These are phyloP conservation scores for Hypomecis punctinalis DNA, from an alignment of 2,888 invertebrate species.

Conservation along the genomic window DNA sequence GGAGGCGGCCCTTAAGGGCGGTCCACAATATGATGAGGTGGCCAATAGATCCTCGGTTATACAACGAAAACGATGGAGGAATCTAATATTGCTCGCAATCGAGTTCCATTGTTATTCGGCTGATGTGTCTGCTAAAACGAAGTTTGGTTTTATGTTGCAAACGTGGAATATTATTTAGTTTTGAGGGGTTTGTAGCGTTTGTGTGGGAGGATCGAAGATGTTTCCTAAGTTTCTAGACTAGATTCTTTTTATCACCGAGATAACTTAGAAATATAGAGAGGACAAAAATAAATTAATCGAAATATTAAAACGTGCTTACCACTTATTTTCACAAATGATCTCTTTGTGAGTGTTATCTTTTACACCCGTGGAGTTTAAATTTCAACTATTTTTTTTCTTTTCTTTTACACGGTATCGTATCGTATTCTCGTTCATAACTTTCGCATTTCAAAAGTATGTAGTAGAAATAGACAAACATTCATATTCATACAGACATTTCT, in stretches of 20 bases:
- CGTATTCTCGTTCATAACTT: no score
- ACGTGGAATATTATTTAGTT: constrained; percentile 5
- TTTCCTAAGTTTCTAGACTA: not conserved
- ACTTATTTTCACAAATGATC: no score
- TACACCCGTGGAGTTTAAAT: no score
- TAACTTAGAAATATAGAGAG: not conserved
- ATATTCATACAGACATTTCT: no score
- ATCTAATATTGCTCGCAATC: constrained; percentile 27
- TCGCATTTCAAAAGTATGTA: no score
- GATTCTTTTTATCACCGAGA: not conserved
- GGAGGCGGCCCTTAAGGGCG: constrained; percentile 30
- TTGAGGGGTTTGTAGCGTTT: not conserved
- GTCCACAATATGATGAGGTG: constrained; percentile 43
- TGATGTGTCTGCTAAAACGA: constrained; percentile 17
- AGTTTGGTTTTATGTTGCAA: constrained; percentile 18
- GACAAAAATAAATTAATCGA: no score
- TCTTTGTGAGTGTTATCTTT: no score
- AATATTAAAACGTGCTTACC: no score
- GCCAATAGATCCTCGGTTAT: constrained; percentile 26
- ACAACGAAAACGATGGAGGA: constrained; percentile 32
- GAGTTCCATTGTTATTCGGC: constrained; percentile 27
- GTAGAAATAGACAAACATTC: no score
- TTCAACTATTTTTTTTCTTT: no score
- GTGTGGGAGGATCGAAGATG: not conserved
- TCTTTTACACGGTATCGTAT: no score